phyloP scores from a whole-genome alignment of 2,797 vertebrate species.

The Falco berigora region DNA sequence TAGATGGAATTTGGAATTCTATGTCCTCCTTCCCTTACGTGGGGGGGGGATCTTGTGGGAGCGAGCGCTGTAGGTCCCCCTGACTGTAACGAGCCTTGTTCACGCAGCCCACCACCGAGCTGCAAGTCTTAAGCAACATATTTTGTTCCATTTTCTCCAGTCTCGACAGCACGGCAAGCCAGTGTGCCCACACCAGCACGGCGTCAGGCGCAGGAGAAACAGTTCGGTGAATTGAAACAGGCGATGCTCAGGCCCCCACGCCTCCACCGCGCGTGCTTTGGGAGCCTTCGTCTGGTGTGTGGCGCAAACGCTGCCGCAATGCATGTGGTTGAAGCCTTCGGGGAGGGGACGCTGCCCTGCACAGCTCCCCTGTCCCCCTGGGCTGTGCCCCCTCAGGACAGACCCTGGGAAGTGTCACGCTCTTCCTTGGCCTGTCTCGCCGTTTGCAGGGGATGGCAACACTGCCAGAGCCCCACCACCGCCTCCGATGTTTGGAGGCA shows the following conservation, averaged over 20 bases:
- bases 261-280: background rate
- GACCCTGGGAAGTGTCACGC: background rate
- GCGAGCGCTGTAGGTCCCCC: background rate
- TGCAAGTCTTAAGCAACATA: background rate
- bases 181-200: background rate
- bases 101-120: background rate
- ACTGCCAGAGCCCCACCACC: background rate
- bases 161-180: background rate
- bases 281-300: background rate
- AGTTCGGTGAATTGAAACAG: background rate
- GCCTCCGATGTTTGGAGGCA: background rate
- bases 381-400: background rate
- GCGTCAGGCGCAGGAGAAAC: background rate
- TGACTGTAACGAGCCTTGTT: background rate
- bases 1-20: background rate
- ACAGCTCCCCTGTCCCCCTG: background rate
- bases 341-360: background rate
- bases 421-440: background rate
- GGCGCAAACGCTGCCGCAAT: rapidly evolving
- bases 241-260: background rate
- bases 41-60: background rate
- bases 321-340: rapidly evolving
- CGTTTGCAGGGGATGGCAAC: no score
- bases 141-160: background rate
- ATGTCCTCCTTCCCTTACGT: background rate